Evolutionary conservation across 2,888 invertebrate species (phyloP), one percentile per base, ranked within the genome.

Genomic region (Drosophila merina): DNA sequence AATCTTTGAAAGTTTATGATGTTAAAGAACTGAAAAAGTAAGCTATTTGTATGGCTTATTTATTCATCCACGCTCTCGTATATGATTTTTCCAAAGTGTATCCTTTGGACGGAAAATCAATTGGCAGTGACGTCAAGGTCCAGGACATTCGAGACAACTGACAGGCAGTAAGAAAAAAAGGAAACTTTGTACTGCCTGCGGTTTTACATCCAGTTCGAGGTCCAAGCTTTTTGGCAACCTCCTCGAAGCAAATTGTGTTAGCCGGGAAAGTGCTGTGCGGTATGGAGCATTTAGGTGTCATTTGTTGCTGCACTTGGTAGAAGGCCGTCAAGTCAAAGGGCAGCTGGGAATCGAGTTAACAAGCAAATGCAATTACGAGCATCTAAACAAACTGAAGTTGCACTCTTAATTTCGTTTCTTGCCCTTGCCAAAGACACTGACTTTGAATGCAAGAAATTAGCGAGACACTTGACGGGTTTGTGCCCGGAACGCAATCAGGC

Each of bases 361-460:
- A 59, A 71, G 68, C 56, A 73, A 87, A 88, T 75, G 81, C 75
- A 88, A 82, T 82, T 88, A 84, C 78, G 64, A 62, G 63, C 71
- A 64, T 75, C 82, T 84, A 86, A 80, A 80, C 73, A 86, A 84
- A 86, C 81, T 71, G 14, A 70, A 86, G 50, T 60, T 86, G 57
- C 73, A 74, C 54, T 83, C 77, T 68, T 74, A 49, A 69, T 62
- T 64, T 54, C 42, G 57, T 57, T 75, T 38, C 26, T 9, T 48
- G 20, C 10, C 26, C n/a, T 25, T 7, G 4, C 45, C 33, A 56
- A 56, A 56, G 56, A 56, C 54, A 28, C 52, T 36, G 64, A 14
- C 40, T 14, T 28, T 79, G 80, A 86, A 76, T 74, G 54, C 54
- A 49, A 47, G 57, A 79, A 83, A 86, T 82, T 78, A 79, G 63